These are phyloP conservation scores for Oophaga sylvatica DNA, from an alignment of 2,797 vertebrate genomes.

Conservation along the genomic window DNA sequence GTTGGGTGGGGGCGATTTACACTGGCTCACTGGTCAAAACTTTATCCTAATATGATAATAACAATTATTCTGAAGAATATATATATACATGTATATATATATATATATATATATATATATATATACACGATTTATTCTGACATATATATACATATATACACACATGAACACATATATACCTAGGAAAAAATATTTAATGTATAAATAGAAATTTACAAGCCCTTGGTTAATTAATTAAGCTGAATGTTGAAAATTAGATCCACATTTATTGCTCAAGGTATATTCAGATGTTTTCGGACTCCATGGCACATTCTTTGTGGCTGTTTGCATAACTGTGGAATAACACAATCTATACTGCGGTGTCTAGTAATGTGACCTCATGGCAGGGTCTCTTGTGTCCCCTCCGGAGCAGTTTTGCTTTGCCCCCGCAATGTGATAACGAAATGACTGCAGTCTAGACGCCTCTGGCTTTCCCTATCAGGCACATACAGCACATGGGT, in stretches of 20 bases:
- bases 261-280: not conserved
- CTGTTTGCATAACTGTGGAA: not conserved
- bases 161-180: no score
- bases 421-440: constrained; percentile 70
- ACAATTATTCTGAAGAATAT: not conserved
- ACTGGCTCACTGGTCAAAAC: not conserved
- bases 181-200: no score
- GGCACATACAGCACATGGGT: not conserved
- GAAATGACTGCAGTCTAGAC: constrained; percentile 75
- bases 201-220: not conserved
- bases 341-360: not conserved
- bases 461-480: constrained; percentile 37
- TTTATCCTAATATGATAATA: not conserved
- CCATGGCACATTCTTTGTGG: not conserved
- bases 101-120: not conserved
- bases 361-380: not conserved
- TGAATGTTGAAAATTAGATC: not conserved
- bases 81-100: not conserved
- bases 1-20: not conserved
- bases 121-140: no score
- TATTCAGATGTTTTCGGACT: not conserved
- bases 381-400: constrained; percentile 28
- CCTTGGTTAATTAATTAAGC: not conserved
- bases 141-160: no score
- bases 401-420: constrained; percentile 55